Conservation (phyloP, 2,797 vertebrate species). For the Crypturellus tataupa region DNA sequence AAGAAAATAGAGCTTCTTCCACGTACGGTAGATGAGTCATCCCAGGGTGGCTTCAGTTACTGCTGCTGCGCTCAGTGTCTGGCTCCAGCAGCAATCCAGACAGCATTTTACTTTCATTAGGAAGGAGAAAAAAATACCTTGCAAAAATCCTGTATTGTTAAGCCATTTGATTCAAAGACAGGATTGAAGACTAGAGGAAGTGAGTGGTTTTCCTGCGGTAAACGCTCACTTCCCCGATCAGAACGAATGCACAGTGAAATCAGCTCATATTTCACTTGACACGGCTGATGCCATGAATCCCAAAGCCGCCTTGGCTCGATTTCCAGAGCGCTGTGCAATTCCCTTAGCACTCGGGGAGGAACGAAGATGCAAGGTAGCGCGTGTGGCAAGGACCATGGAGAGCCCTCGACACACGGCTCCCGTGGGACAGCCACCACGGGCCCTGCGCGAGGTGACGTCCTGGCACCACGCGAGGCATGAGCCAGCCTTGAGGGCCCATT, state of each 20-base stretch:
- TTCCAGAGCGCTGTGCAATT: not conserved
- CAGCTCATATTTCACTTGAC: not conserved
- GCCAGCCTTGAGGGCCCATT: not conserved
- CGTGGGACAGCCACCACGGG: too few relatives aligned
- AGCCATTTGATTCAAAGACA: not conserved
- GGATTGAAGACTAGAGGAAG: not conserved
- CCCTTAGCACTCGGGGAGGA: not conserved
- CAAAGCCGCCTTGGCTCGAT: not conserved
- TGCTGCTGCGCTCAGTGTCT: not conserved
- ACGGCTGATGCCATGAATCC: not conserved
- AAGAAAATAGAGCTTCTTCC: not conserved
- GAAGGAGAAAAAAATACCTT: too few relatives aligned
- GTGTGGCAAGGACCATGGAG: not conserved
- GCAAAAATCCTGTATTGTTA: not conserved
- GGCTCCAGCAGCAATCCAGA: not conserved
- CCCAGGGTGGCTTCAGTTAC: not conserved
- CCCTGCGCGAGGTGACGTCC: not conserved
- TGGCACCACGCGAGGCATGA: not conserved
- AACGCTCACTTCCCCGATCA: not conserved
- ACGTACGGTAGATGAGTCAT: not conserved
- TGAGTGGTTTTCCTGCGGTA: not conserved
- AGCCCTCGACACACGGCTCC: not conserved
- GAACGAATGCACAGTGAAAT: not conserved
- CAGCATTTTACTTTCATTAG: not conserved
- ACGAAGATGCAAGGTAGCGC: fast-evolving